Evolutionary conservation across 2,113 vertebrate species (phyloP).

Genomic region (Potamarius usumacintae): DNA sequence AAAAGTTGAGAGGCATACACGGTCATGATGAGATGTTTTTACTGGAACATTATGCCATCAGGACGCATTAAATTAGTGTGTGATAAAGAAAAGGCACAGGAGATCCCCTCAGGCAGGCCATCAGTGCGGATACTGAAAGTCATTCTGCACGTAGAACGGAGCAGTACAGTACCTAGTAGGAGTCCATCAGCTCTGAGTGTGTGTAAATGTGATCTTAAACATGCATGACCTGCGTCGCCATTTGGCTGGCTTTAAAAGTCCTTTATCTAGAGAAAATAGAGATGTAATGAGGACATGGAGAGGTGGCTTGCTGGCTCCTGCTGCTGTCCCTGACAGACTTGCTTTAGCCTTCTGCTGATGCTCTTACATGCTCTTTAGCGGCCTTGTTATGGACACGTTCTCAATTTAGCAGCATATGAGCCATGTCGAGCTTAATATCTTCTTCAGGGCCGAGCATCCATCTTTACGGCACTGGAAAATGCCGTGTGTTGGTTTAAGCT

Average conservation of each 20-base stretch:
- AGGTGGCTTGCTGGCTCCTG: neutral
- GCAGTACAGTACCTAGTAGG: too few species aligned
- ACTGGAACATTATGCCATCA: conserved; percentile 43
- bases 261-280: conserved; percentile 28
- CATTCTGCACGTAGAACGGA: neutral
- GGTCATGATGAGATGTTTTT: conserved; percentile 23
- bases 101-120: neutral
- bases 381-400: conserved; percentile 21
- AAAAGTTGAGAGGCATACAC: conserved; percentile 56
- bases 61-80: conserved; percentile 34
- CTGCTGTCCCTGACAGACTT: conserved; percentile 34
- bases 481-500: conserved; percentile 48
- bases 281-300: conserved; percentile 18
- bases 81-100: conserved; percentile 30
- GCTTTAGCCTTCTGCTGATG: conserved; percentile 29
- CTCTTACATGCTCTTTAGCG: conserved; percentile 25
- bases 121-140: neutral
- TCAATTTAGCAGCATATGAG: conserved; percentile 40
- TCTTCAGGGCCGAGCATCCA: conserved; percentile 44
- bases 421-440: conserved; percentile 35
- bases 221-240: neutral
- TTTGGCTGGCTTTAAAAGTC: conserved; percentile 20
- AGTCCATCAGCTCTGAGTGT: neutral
- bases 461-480: conserved; percentile 41
- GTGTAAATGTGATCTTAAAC: conserved; percentile 21